phyloP scores from a whole-genome alignment of 2,797 vertebrate genomes.

The Sorex maritimensis region DNA sequence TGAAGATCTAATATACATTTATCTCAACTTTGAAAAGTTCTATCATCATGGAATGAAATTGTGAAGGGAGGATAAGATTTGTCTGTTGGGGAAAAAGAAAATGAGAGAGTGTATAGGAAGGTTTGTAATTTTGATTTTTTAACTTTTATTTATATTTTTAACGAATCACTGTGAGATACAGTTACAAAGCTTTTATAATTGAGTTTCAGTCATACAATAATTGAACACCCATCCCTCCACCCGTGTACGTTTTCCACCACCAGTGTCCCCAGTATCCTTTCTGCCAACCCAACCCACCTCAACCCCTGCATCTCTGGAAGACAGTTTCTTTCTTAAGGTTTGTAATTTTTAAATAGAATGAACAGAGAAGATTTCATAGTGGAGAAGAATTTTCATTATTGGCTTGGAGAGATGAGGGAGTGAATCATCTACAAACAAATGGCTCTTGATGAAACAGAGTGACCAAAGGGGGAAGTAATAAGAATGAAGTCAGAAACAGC shows the following conservation, averaged over 20 bases:
- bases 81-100: conserved; percentile 2
- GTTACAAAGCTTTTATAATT: too few species aligned
- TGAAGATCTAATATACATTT: neutral
- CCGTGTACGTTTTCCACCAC: too few species aligned
- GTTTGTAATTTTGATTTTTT: neutral
- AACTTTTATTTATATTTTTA: too few species aligned
- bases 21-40: neutral
- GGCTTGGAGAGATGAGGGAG: neutral
- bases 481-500: neutral
- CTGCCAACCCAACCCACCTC: too few species aligned
- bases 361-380: neutral
- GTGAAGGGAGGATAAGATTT: neutral
- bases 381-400: neutral
- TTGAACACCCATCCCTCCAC: too few species aligned
- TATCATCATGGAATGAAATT: neutral
- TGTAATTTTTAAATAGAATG: neutral
- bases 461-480: neutral
- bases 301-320: too few species aligned
- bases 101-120: neutral
- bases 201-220: too few species aligned
- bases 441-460: neutral
- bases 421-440: neutral
- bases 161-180: too few species aligned
- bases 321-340: neutral
- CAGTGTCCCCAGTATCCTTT: too few species aligned